Conservation (phyloP, 1,140 invertebrate genomes). For the Anoplophora glabripennis region DNA sequence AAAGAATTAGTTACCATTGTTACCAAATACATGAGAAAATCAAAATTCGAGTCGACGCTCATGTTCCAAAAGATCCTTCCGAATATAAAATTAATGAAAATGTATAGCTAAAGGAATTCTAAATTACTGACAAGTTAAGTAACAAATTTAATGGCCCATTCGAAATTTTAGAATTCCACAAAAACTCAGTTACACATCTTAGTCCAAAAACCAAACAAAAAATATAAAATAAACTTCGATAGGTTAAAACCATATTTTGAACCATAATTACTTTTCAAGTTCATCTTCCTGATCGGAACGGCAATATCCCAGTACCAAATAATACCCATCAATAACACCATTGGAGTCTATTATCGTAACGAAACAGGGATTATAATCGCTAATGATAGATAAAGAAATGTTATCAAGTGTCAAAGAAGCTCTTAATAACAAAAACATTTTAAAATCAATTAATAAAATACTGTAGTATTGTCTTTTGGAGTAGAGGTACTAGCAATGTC, state of each 20-base stretch:
- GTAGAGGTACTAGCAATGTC: too few species aligned
- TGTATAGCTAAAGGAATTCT: slow-evolving; percentile 22
- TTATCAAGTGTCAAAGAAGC: background rate
- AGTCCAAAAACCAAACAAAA: background rate
- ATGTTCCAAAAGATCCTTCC: too few species aligned
- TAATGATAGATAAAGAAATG: background rate
- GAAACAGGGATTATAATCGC: background rate
- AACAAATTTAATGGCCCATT: slow-evolving; percentile 25
- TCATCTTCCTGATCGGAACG: too few species aligned
- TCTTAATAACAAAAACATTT: background rate
- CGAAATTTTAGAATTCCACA: background rate
- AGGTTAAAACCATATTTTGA: background rate
- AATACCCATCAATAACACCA: background rate
- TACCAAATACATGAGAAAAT: too few species aligned
- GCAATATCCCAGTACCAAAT: background rate
- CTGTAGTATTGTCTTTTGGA: too few species aligned
- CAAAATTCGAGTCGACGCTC: too few species aligned
- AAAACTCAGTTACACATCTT: background rate
- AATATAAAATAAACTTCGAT: slow-evolving; percentile 1
- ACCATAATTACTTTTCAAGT: background rate
- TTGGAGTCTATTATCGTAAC: background rate
- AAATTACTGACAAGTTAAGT: slow-evolving; percentile 21
- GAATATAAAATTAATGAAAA: slow-evolving; percentile 5
- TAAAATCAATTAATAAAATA: background rate
- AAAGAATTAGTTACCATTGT: too few species aligned